These are phyloP conservation scores for Zaprionus kolodkinae DNA, from an alignment of 1,140 invertebrate species.

Conservation along the genomic window DNA sequence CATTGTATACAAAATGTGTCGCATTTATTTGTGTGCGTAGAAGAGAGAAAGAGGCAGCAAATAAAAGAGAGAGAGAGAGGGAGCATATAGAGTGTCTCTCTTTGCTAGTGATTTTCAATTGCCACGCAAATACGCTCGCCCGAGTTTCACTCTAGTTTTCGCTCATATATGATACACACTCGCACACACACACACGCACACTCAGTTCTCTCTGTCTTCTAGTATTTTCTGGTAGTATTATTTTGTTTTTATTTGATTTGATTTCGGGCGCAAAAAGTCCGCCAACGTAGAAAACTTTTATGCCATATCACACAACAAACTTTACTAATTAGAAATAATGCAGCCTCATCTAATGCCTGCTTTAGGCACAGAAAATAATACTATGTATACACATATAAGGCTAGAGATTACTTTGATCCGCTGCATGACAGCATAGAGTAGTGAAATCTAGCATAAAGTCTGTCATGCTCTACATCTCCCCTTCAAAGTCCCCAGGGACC, in stretches of 20 bases:
- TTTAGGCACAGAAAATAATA: conserved; percentile 22
- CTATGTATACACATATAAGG: conserved; percentile 8
- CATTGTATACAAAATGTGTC: conserved; percentile 66
- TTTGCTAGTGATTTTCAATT: conserved; percentile 65
- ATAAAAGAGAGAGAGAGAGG: not conserved
- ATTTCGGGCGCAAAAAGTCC: conserved; percentile 62
- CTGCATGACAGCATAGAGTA: conserved; percentile 12
- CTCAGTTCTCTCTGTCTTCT: not conserved
- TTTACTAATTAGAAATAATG: conserved; percentile 83
- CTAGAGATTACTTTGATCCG: conserved; percentile 35
- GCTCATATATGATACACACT: not conserved
- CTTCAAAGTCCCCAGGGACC: too few relatives aligned
- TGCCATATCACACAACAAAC: conserved; percentile 48
- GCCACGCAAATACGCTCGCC: conserved; percentile 38
- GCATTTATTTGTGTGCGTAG: conserved; percentile 8
- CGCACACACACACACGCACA: not conserved
- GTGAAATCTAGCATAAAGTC: conserved; percentile 1
- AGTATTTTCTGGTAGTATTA: conserved; percentile 6
- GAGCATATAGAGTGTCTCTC: not conserved
- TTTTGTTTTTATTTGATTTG: conserved; percentile 44
- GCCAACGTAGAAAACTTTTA: conserved; percentile 59
- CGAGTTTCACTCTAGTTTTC: conserved; percentile 38
- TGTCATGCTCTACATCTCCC: too few relatives aligned
- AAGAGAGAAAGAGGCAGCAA: not conserved
- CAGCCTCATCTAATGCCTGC: conserved; percentile 50